Evolutionary conservation across 2,113 vertebrate genomes (phyloP).

Genomic region (Zosterops borbonicus): DNA sequence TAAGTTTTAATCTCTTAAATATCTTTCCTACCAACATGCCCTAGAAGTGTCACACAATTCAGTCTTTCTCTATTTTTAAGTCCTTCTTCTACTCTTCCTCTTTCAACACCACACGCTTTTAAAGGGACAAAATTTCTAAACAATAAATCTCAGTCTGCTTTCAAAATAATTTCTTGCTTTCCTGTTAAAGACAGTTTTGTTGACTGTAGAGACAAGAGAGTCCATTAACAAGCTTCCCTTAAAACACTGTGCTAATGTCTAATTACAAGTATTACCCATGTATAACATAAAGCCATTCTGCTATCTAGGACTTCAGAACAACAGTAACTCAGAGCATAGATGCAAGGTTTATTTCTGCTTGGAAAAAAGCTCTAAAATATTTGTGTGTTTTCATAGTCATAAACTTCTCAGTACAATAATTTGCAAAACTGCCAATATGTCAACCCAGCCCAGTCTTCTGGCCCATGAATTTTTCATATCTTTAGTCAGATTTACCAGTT

Average conservation of each 20-base stretch:
- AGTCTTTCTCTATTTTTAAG: background rate
- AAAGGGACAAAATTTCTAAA: background rate
- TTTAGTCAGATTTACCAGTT: background rate
- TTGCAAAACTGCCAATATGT: background rate
- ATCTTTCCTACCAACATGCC: background rate
- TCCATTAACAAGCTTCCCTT: background rate
- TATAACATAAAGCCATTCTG: background rate
- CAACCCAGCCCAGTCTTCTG: background rate
- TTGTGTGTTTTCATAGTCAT: background rate
- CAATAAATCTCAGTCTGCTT: background rate
- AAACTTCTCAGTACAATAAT: background rate
- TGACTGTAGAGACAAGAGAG: background rate
- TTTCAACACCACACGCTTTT: background rate
- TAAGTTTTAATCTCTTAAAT: background rate
- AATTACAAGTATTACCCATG: background rate
- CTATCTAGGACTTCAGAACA: background rate
- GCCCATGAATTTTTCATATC: background rate
- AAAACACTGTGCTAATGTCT: background rate
- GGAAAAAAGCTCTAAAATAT: background rate
- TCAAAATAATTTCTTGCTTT: background rate
- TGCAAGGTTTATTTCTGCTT: background rate
- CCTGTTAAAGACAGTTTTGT: background rate
- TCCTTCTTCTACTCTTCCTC: background rate
- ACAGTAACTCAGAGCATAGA: background rate
- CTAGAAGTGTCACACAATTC: background rate